phyloP scores from a whole-genome alignment of 2,113 vertebrate species.

The Archocentrus centrarchus region DNA sequence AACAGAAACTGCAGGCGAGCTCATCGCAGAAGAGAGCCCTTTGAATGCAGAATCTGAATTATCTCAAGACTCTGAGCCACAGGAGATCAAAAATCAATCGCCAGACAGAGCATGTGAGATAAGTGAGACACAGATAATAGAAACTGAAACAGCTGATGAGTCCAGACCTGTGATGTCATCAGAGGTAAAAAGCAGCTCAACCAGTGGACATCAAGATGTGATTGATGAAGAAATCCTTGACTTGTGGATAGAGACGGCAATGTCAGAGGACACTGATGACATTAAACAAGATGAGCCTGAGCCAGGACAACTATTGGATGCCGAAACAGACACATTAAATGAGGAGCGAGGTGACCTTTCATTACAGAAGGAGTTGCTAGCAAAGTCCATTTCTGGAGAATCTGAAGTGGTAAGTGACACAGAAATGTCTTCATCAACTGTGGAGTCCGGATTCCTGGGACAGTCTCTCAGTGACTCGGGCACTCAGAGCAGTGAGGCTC shows the following conservation, averaged over 20 bases:
- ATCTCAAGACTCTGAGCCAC: background rate
- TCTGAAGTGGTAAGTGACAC: constrained; percentile 20
- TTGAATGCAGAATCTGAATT: background rate
- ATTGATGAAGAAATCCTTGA: constrained; percentile 61
- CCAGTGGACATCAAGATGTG: constrained; percentile 16
- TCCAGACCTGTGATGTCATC: background rate
- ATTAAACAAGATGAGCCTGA: constrained; percentile 17
- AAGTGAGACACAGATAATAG: background rate
- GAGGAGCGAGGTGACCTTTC: background rate
- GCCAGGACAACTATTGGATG: background rate
- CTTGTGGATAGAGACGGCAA: constrained; percentile 40
- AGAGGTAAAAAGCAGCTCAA: background rate
- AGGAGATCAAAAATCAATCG: background rate
- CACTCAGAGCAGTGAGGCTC: background rate
- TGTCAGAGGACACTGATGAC: background rate
- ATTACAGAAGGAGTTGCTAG: background rate
- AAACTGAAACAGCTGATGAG: background rate
- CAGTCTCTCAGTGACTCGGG: constrained; percentile 6
- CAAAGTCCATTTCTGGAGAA: constrained; percentile 5
- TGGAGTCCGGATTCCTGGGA: constrained; percentile 42
- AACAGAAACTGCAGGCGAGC: background rate
- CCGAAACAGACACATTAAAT: background rate
- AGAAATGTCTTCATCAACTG: constrained; percentile 34
- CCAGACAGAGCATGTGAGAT: background rate
- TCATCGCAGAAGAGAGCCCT: background rate